Conservation (phyloP, 2,888 invertebrate genomes). For the Scaptodrosophila latifasciaeformis region DNA sequence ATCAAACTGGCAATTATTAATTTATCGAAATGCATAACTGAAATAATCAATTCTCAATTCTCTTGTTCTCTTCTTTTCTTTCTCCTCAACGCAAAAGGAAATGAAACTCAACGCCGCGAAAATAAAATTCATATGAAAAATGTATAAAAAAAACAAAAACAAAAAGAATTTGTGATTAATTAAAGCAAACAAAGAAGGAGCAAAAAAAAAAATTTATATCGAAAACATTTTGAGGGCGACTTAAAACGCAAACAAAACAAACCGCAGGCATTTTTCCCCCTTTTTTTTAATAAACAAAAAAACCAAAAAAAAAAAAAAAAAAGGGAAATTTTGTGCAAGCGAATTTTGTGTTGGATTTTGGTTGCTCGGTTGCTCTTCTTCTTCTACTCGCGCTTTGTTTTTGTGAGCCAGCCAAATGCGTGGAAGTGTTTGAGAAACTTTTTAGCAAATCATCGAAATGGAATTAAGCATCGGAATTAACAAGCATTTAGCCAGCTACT, state of each 20-base stretch:
- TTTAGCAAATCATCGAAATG: conserved; percentile 55
- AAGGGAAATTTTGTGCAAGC: too few relatives aligned
- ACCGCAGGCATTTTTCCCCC: too few relatives aligned
- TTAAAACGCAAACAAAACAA: background rate
- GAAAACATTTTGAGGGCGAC: background rate
- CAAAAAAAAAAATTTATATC: background rate
- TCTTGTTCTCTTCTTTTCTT: conserved; percentile 15
- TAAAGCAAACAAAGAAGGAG: too few relatives aligned
- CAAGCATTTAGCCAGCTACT: conserved; percentile 39
- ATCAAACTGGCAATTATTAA: background rate
- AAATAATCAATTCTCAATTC: conserved; percentile 55
- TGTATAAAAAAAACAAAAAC: too few relatives aligned
- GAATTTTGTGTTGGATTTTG: too few relatives aligned
- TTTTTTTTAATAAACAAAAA: too few relatives aligned
- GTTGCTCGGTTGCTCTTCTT: too few relatives aligned
- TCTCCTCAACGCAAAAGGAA: conserved; percentile 35
- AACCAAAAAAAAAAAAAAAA: too few relatives aligned
- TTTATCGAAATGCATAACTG: background rate
- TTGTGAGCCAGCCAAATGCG: background rate
- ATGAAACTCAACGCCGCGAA: conserved; percentile 30
- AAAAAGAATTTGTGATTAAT: too few relatives aligned
- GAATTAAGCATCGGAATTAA: conserved; percentile 50
- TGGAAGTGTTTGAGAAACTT: conserved; percentile 14
- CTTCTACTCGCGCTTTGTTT: too few relatives aligned
- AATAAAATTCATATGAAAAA: background rate